Evolutionary conservation across 2,113 vertebrate genomes (phyloP), one percentile per base, ranked within the genome.

Genomic region (Vanacampus margaritifer): DNA sequence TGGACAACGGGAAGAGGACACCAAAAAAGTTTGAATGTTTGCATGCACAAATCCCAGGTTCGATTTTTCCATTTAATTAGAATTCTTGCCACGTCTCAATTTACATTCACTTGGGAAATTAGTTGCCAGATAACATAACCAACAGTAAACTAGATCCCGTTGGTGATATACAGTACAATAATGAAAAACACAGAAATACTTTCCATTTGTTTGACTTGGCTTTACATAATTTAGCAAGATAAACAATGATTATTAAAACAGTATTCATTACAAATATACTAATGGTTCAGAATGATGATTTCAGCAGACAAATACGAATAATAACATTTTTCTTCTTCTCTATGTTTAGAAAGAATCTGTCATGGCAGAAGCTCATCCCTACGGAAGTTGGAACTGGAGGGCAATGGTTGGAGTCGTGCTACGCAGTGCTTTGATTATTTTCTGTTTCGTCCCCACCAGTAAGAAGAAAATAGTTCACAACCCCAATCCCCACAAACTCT

Each of bases 1-100:
- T 98, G 76, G 0, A 85, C 54, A 67, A 65, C 1, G 35, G 36
- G 63, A 23, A 64, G 24, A n/a, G 4, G 19, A 71, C 32, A 65
- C 28, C 37, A 51, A 59, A 17, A 64, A 28, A 63, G 17, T 58
- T 11, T 16, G 24, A 16, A 28, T 8, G 14, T 56, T 56, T 51
- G 19, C 19, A n/a, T 11, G 24, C 28, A 32, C 32, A 37, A n/a
- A n/a, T 13, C 26, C 37, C 5, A 41, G 35, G 35, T 19, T 59
- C 7, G 7, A 53, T 9, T 24, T 53, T 9, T 12, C 2, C 51
- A 21, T 53, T 53, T 24, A 12, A 12, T 53, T 53, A n/a, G 32
- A 59, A 23, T 32, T 36, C 26, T 58, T 7, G 13, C 35, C 17
- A 17, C 12, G 9, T 53, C 23, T 53, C 21, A 35, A 6, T 57